Percentiles rank a stretch among this genome's conserved stretches.
Conservation (phyloP, 2,113 vertebrate genomes). For the Alectura lathami region DNA sequence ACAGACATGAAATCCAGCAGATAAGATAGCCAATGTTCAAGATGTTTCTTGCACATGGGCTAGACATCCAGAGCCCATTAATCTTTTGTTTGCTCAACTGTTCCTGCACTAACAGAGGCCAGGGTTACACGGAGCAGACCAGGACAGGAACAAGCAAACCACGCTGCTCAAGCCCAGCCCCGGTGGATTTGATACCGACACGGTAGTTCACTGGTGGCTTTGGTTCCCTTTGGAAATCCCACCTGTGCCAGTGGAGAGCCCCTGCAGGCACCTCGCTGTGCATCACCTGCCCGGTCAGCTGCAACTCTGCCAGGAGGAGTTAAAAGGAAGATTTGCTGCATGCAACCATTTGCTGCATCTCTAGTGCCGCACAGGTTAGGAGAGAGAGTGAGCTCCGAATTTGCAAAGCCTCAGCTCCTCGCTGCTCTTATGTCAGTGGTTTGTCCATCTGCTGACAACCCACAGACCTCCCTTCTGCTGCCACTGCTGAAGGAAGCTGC, state of each 20-base stretch:
- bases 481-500: neutral
- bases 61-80: neutral
- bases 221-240: neutral
- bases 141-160: neutral
- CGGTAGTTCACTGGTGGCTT: neutral
- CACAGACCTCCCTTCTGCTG: neutral
- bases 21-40: neutral
- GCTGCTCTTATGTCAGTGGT: accelerated
- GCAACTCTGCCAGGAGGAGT: neutral
- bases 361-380: neutral
- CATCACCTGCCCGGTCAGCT: neutral
- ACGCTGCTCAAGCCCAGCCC: accelerated
- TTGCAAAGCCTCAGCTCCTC: neutral
- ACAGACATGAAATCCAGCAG: neutral
- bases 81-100: neutral
- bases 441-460: neutral
- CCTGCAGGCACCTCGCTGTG: accelerated
- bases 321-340: neutral
- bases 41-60: neutral
- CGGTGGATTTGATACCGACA: neutral
- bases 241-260: neutral
- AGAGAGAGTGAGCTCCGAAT: neutral
- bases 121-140: neutral
- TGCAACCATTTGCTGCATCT: accelerated
- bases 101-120: neutral